Evolutionary conservation across 2,888 invertebrate species (phyloP), one percentile per base, ranked within the genome.

Genomic region (Andrena marginata): DNA sequence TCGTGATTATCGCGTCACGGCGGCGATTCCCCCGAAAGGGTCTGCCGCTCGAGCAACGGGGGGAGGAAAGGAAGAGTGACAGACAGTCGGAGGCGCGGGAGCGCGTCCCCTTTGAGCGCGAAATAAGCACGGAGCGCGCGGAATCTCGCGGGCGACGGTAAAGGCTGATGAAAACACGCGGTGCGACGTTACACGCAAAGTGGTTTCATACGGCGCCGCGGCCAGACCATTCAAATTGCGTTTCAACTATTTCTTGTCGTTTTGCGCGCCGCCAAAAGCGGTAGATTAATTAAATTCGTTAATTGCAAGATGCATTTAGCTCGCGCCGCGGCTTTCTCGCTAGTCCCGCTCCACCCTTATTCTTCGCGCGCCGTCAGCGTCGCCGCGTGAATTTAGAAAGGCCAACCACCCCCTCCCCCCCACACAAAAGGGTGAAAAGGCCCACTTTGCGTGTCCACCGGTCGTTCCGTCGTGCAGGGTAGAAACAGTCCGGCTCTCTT

Each of bases 221-320:
- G 67, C 67, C 86, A 86, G 86, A 85, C 89, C 87, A 89, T 90
- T 91, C 89, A 90, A 90, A 91, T 91, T 89, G 89, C 90, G 89
- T 92, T 91, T 85, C 89, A 89, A 90, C 91, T 89, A 90, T 92
- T 91, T 91, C 92, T 90, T 90, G 91, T 87, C 89, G 89, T 86
- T 89, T 85, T 85, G 80, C 85, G 81, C 83, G 75, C 70, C 85
- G 89, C 23, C 84, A 86, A 91, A 92, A 90, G 89, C 89, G 85
- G 88, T 54, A 86, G 90, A 93, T 93, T 93, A 93, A 93, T 94
- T 93, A 92, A 93, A 93, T 93, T 93, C 89, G 93, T 93, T 93
- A 93, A 93, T 93, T 93, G 92, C 92, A 92, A 92, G 91, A 91
- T 91, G 92, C 91, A 92, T 92, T 93, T 93, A 93, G 87, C 88